Base-by-base conservation (phyloP, 1,140 invertebrate species). In the Dysdera silvatica region DNA sequence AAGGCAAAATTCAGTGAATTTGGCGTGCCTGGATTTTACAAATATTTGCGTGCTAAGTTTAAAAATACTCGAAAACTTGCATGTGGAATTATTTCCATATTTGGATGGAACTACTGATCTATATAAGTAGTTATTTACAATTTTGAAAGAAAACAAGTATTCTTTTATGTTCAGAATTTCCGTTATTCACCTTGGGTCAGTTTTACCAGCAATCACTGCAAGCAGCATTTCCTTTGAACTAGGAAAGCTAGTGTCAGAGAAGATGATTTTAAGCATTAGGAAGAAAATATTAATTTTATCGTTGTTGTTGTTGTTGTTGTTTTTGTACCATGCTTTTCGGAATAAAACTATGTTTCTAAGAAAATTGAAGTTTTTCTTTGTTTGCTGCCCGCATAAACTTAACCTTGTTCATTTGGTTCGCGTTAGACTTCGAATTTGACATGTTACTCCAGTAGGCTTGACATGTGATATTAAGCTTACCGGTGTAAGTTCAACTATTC, bases 71-170 rank as follows among this genome's bases (percentile, higher is more conserved):
- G 10, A 45, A 45, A 18, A 14, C 24, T 45, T 12, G 28, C 12
- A n/a, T 31, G 3, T 32, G 49, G 33, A 52, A 52, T 52, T 52
- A 52, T 52, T 52, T 32, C 28, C 4, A 7, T 32, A 31, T 52
- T 52, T n/a, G n/a, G n/a, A n/a, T n/a, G n/a, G n/a, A n/a, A n/a
- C n/a, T 52, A 52, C 49, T 29, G 31, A 52, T 52, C 49, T 16
- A 8, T 52, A 2, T 2, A 26, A 52, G 49, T 5, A 52, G 26
- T 49, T 49, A 3, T 52, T 52, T 18, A n/a, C n/a, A n/a, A n/a
- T n/a, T n/a, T n/a, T 43, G 41, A 43, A 43, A 8, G 5, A 20
- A 43, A 43, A 7, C 23, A 43, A 43, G n/a, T n/a, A 16, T 43
- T 4, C 5, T 7, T 4, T 43, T n/a, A 5, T 16, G 23, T 18